Percentiles rank a stretch among this genome's conserved stretches.
Conservation (phyloP, 1,140 invertebrate genomes). For the Aphidius ervi region DNA sequence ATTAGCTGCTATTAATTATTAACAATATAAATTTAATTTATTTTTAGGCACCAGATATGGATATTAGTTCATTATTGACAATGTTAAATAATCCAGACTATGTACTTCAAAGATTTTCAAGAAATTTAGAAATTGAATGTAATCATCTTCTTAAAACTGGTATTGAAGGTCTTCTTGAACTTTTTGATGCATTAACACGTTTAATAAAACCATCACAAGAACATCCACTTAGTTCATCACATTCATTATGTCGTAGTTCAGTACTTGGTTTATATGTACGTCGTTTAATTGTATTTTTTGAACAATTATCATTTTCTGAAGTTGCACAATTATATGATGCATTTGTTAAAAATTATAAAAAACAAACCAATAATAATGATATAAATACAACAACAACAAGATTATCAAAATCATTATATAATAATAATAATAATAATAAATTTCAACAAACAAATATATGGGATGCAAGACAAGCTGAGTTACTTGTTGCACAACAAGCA, state of each 20-base stretch:
- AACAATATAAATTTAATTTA: slow-evolving; percentile 10
- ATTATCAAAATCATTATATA: slow-evolving; percentile 14
- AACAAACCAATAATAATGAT: slow-evolving; percentile 10
- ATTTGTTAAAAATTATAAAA: slow-evolving; percentile 40
- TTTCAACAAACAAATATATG: slow-evolving; percentile 57
- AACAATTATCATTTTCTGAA: slow-evolving; percentile 78
- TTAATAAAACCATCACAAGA: slow-evolving; percentile 50
- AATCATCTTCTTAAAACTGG: slow-evolving; percentile 53
- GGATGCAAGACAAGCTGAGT: slow-evolving; percentile 81
- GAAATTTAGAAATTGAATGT: slow-evolving; percentile 56
- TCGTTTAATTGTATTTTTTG: slow-evolving; percentile 73
- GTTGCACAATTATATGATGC: slow-evolving; percentile 66
- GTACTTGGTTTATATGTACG: slow-evolving; percentile 72
- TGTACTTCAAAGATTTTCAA: slow-evolving; percentile 52
- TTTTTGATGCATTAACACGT: slow-evolving; percentile 55
- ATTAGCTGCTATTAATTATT: neutral
- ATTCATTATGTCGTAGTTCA: slow-evolving; percentile 51
- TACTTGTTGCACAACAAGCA: slow-evolving; percentile 82
- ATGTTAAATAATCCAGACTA: slow-evolving; percentile 57
- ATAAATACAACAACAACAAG: slow-evolving; percentile 19
- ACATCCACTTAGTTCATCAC: slow-evolving; percentile 31
- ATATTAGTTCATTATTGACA: slow-evolving; percentile 55
- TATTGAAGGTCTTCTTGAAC: slow-evolving; percentile 61
- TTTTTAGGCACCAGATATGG: slow-evolving; percentile 58
- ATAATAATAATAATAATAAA: neutral